Conservation (phyloP, 2,888 invertebrate species). For the Drosophila birchii region DNA sequence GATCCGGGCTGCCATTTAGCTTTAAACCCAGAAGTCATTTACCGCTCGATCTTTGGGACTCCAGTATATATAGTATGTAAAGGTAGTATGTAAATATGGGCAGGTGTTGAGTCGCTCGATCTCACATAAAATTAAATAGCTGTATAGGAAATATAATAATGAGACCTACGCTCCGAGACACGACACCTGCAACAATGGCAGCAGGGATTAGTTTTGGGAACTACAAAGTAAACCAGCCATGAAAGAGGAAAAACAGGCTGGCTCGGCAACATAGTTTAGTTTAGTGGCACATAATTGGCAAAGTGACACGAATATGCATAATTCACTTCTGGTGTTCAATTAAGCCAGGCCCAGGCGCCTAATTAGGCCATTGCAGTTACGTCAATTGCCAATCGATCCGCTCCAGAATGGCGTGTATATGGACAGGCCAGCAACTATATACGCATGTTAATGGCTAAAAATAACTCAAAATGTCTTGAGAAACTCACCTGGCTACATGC, state of each 20-base stretch:
- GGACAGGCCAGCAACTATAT: neutral
- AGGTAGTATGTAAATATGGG: conserved; percentile 14
- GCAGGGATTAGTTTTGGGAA: conserved; percentile 47
- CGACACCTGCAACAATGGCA: conserved; percentile 54
- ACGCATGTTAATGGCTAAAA: conserved; percentile 28
- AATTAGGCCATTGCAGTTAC: conserved; percentile 27
- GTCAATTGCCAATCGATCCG: neutral
- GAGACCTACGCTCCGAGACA: conserved; percentile 22
- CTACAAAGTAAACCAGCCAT: neutral
- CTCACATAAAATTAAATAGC: conserved; percentile 44
- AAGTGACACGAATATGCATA: conserved; percentile 24
- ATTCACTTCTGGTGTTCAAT: conserved; percentile 32
- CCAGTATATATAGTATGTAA: neutral
- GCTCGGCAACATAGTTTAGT: conserved; percentile 16
- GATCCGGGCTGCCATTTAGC: conserved; percentile 31
- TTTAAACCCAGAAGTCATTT: conserved; percentile 67
- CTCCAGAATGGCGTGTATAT: conserved; percentile 26
- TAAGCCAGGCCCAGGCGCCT: conserved; percentile 1
- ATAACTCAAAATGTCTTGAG: conserved; percentile 30
- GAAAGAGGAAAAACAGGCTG: conserved; percentile 21
- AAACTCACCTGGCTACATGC: conserved; percentile 8
- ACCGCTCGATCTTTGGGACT: conserved; percentile 47
- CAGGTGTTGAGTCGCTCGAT: conserved; percentile 26
- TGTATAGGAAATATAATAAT: conserved; percentile 35
- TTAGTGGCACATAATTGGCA: conserved; percentile 37